Conservation (phyloP, 1,140 invertebrate species). For the Ditylenchus dipsaci region DNA sequence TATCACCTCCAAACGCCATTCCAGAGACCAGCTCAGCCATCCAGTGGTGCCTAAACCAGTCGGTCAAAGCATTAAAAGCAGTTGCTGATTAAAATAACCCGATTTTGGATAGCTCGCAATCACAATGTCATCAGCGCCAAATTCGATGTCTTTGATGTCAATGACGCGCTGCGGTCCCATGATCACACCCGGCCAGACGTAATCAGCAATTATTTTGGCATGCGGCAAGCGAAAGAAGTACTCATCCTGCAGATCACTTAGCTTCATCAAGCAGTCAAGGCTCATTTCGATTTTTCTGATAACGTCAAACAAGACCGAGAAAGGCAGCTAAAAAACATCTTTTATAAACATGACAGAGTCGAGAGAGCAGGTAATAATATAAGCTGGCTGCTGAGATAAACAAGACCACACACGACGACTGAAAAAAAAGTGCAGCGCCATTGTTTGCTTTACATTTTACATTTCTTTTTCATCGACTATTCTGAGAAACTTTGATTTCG, state of each 20-base stretch:
- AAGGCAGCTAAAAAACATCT: no score
- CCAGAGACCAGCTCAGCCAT: conserved; percentile 39
- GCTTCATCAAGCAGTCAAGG: conserved; percentile 29
- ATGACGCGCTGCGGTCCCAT: conserved; percentile 42
- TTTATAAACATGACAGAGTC: no score
- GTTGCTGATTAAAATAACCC: conserved; percentile 20
- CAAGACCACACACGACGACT: no score
- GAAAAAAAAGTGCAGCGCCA: no score
- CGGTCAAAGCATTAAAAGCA: conserved; percentile 1
- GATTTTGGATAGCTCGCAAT: conserved; percentile 48
- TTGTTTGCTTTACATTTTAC: no score
- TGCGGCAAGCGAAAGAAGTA: conserved; percentile 46
- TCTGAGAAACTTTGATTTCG: no score
- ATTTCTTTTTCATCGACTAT: no score
- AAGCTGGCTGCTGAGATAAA: no score
- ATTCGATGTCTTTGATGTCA: conserved; percentile 36
- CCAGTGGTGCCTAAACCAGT: conserved; percentile 43
- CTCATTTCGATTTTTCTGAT: conserved; percentile 22
- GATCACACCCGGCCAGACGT: conserved; percentile 37
- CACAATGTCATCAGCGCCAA: conserved; percentile 34
- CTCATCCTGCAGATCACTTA: conserved; percentile 18
- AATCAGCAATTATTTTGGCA: conserved; percentile 28
- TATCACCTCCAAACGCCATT: conserved; percentile 34
- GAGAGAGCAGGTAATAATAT: no score
- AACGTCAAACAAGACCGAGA: no score